Conservation (phyloP, 2,113 vertebrate species). For the Pitta sordida region DNA sequence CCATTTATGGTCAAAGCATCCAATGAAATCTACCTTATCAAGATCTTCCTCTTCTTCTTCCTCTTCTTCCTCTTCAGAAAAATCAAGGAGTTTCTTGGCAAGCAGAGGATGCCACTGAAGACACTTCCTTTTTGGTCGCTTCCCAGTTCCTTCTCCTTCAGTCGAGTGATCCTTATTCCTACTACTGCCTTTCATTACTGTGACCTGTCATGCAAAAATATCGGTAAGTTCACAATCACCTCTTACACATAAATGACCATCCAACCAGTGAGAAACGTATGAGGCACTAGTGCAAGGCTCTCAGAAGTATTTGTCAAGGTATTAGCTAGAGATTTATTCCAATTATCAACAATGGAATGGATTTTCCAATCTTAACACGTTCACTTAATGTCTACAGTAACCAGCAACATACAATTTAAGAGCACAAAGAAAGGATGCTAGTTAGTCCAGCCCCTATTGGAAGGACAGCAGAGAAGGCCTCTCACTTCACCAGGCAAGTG, state of each 20-base stretch:
- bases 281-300: background rate
- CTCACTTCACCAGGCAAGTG: background rate
- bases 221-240: background rate
- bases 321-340: background rate
- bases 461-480: background rate
- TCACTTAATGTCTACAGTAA: background rate
- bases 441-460: background rate
- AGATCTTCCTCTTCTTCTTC: slow-evolving; percentile 94
- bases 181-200: slow-evolving; percentile 96
- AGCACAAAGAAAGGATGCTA: background rate
- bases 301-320: background rate
- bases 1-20: background rate
- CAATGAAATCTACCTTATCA: slow-evolving; percentile 80
- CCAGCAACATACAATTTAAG: background rate
- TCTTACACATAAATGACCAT: background rate
- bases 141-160: slow-evolving; percentile 87
- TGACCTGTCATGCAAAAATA: slow-evolving; percentile 69
- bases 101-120: slow-evolving; percentile 98
- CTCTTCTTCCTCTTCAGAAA: slow-evolving; percentile 96
- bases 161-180: slow-evolving; percentile 88
- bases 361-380: background rate
- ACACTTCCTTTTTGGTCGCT: slow-evolving; percentile 95
- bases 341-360: background rate
- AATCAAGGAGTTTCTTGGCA: slow-evolving; percentile 94
- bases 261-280: background rate